Conservation (phyloP, 1,140 invertebrate species). For the Aphidius gifuensis region DNA sequence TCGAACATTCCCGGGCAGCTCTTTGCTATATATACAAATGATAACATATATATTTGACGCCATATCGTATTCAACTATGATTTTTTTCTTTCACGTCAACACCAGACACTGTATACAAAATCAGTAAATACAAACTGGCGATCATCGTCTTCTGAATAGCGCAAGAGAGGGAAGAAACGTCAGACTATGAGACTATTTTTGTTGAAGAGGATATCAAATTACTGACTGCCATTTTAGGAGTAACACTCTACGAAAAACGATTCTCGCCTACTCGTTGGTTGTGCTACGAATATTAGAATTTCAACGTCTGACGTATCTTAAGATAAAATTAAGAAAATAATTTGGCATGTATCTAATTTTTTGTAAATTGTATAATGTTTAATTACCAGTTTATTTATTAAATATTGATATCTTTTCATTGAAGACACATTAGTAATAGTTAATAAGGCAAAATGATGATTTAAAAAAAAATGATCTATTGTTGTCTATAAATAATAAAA, state of each 20-base stretch:
- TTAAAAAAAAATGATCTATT: no score
- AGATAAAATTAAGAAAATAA: neutral
- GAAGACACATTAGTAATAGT: slow-evolving; percentile 1
- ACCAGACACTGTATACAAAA: neutral
- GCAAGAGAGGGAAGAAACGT: slow-evolving; percentile 19
- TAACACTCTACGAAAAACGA: slow-evolving; percentile 51
- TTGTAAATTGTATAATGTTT: neutral
- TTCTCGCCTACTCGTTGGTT: slow-evolving; percentile 10
- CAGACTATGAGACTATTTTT: slow-evolving; percentile 52
- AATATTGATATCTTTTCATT: neutral
- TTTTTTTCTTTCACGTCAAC: neutral
- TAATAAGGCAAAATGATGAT: neutral
- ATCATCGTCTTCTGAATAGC: slow-evolving; percentile 19
- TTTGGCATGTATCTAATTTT: neutral
- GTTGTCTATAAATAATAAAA: no score
- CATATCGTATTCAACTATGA: neutral
- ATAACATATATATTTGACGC: neutral
- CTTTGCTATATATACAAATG: neutral
- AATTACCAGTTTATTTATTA: neutral
- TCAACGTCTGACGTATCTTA: neutral
- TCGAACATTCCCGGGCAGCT: neutral
- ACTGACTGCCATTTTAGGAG: slow-evolving; percentile 63
- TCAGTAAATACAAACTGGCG: neutral
- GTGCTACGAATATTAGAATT: no score
- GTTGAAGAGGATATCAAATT: slow-evolving; percentile 58